Percentiles rank a stretch among this genome's conserved stretches.
Evolutionary conservation across 2,113 vertebrate species (phyloP).

Genomic region (Chamaea fasciata): DNA sequence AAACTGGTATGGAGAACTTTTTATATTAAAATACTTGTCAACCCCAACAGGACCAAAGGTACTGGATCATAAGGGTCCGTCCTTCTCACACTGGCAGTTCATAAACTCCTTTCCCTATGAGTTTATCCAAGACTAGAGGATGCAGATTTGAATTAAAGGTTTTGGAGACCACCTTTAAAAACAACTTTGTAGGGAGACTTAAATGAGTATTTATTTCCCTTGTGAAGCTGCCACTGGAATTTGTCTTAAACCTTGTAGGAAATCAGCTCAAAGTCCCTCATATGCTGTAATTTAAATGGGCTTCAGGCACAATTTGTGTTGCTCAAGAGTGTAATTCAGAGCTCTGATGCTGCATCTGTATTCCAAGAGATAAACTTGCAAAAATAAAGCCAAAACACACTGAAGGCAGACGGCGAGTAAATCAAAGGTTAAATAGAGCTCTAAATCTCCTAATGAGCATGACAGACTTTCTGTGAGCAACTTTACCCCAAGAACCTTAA

Average conservation of each 20-base stretch:
- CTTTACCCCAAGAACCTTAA: conserved; percentile 14
- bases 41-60: background rate
- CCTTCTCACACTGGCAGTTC: background rate
- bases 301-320: background rate
- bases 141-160: background rate
- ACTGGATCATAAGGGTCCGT: accelerated
- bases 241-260: conserved; percentile 10
- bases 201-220: background rate
- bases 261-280: background rate
- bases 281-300: background rate
- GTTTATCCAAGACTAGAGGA: background rate
- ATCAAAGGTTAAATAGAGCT: conserved; percentile 32
- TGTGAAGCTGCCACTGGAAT: background rate
- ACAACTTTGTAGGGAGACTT: background rate
- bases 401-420: background rate
- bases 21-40: background rate
- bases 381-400: conserved; percentile 16
- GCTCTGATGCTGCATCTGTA: background rate
- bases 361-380: conserved; percentile 14
- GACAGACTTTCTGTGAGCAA: background rate
- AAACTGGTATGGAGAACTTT: background rate
- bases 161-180: background rate
- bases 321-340: background rate
- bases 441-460: background rate
- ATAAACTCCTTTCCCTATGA: background rate